phyloP scores from a whole-genome alignment of 2,888 invertebrate genomes.

The Saturnia pavonia region DNA sequence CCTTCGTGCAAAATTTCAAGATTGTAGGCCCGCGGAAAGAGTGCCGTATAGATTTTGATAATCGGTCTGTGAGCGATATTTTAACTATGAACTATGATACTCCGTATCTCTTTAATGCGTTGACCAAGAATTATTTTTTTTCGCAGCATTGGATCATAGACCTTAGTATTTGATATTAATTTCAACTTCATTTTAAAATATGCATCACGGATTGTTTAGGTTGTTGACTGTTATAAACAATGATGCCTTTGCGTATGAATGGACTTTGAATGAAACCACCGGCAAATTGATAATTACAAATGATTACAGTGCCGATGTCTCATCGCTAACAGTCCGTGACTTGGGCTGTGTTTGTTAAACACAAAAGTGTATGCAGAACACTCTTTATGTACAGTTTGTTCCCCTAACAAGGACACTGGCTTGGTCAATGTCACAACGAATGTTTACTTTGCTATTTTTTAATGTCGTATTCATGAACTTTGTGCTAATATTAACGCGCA shows the following conservation, averaged over 20 bases:
- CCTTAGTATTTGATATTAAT: too few species aligned
- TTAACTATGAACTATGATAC: too few species aligned
- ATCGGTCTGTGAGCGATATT: too few species aligned
- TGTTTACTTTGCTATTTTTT: constrained; percentile 48
- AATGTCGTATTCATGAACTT: constrained; percentile 27
- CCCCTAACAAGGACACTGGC: constrained; percentile 54
- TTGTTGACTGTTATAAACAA: not conserved
- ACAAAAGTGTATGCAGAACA: constrained; percentile 36
- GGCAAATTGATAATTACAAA: constrained; percentile 4
- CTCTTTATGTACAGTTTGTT: constrained; percentile 37
- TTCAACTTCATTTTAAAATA: too few species aligned
- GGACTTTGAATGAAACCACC: not conserved
- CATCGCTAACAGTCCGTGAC: constrained; percentile 13
- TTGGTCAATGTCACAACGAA: constrained; percentile 59
- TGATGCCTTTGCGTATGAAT: not conserved
- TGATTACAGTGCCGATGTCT: constrained; percentile 5
- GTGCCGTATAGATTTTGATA: too few species aligned
- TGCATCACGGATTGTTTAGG: not conserved
- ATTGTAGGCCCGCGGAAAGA: too few species aligned
- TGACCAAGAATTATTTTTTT: too few species aligned
- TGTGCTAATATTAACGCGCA: constrained; percentile 27
- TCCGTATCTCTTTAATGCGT: too few species aligned
- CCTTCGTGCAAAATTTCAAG: too few species aligned
- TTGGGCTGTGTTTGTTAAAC: constrained; percentile 16
- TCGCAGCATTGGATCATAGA: too few species aligned